Evolutionary conservation across 2,113 vertebrate genomes (phyloP), one percentile per base, ranked within the genome.

Genomic region (Cryptomyrus ogoouensis): DNA sequence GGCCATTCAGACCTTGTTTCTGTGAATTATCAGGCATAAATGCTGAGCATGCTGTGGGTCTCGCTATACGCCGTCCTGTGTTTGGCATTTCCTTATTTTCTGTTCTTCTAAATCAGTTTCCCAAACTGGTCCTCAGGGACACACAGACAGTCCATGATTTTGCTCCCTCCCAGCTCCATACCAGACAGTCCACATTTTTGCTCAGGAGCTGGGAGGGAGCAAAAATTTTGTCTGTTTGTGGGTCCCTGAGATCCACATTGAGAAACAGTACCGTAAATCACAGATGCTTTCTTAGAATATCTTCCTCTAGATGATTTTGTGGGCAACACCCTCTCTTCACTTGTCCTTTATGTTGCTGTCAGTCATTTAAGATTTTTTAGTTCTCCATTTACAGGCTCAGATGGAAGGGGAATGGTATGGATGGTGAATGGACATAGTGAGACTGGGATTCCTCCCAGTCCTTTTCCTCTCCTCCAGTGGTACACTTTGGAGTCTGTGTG

Each of bases 261-360:
- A 27, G 62, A 31, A 70, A 70, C 10, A 13, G n/a, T 12, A 27
- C 62, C n/a, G 2, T 66, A 27, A 66, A 27, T 66, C 62, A 13
- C n/a, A 58, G 56, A 66, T n/a, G 47, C 15, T 62, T 44, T n/a
- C 35, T 50, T 58, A 39, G 35, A 42, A 53, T 53, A 50, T 35
- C 19, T 49, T 90, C n/a, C n/a, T 56, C 62, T 15, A 39, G 52
- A 80, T 89, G 83, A 88, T 31, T 62, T 80, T 46, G 27, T 91
- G n/a, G 46, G 42, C 66, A 49, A 58, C 39, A 83, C 77, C 42
- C 44, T 12, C 52, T 77, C 58, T 90, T 50, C 46, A 44, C 49
- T 49, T 44, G 39, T 77, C 42, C 9, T 87, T 49, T 66, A 44
- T 89, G 53, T 86, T 52, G 84, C 84, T 80, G 47, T 87, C 83